phyloP scores from a whole-genome alignment of 2,797 vertebrate species.

The Apogon talboti region DNA sequence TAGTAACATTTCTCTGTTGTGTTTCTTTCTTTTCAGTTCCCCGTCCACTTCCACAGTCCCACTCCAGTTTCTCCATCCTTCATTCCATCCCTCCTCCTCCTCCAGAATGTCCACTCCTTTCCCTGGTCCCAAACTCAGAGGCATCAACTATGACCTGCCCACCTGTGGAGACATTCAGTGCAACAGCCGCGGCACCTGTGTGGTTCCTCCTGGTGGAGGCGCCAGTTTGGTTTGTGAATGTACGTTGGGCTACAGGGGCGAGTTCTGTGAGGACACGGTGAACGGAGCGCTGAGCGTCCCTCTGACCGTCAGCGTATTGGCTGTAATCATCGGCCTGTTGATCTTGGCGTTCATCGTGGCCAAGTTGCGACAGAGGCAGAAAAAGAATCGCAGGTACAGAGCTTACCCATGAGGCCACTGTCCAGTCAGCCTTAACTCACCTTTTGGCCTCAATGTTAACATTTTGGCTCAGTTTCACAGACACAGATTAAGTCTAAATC shows the following conservation, averaged over 20 bases:
- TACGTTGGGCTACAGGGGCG: constrained; percentile 81
- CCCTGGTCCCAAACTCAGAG: constrained; percentile 21
- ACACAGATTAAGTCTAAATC: too few species aligned
- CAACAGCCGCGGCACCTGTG: constrained; percentile 79
- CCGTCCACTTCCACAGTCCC: background rate
- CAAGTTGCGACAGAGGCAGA: constrained; percentile 77
- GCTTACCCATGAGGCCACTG: too few species aligned
- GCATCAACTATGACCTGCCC: constrained; percentile 58
- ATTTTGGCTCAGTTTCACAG: too few species aligned
- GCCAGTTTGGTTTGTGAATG: constrained; percentile 81
- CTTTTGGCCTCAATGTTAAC: too few species aligned
- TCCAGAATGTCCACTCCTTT: constrained; percentile 31
- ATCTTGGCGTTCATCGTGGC: constrained; percentile 79
- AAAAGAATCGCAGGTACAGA: constrained; percentile 76
- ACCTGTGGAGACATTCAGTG: constrained; percentile 81
- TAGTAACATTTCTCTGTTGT: background rate
- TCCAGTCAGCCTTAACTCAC: too few species aligned
- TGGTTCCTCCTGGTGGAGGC: constrained; percentile 49
- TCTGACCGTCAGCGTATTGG: constrained; percentile 77
- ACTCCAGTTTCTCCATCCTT: background rate
- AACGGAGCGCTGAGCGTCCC: constrained; percentile 75
- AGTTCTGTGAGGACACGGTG: constrained; percentile 81
- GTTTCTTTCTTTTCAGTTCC: constrained; percentile 5
- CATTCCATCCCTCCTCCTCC: background rate
- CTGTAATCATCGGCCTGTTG: constrained; percentile 71